These are phyloP conservation scores for Gallinago solitaria DNA, from an alignment of 2,797 vertebrate species.

Conservation along the genomic window DNA sequence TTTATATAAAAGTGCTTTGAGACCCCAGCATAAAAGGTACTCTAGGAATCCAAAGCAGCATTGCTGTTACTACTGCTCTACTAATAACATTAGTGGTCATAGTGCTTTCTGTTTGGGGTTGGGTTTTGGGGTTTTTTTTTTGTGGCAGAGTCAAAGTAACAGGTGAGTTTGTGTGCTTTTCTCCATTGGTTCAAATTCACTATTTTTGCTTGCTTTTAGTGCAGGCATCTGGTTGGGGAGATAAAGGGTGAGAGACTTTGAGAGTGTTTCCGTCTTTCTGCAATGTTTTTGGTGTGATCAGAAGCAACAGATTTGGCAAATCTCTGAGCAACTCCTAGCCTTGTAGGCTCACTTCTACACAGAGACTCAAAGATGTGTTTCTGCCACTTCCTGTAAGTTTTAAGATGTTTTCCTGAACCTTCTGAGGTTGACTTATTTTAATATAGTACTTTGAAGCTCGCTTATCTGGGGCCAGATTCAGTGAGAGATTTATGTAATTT, in stretches of 20 bases:
- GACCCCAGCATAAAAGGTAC: background rate
- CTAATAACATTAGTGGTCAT: background rate
- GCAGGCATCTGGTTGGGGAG: background rate
- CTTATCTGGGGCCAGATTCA: background rate
- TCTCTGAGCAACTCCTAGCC: background rate
- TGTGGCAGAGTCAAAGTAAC: background rate
- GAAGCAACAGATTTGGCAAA: background rate
- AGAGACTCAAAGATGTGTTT: background rate
- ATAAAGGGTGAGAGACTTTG: background rate
- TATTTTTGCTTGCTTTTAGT: background rate
- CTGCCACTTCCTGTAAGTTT: background rate
- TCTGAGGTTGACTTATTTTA: background rate
- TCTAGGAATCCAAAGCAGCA: constrained; percentile 12
- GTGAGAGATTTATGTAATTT: background rate
- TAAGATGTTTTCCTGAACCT: background rate
- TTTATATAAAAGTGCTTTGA: constrained; percentile 6
- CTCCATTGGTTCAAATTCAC: background rate
- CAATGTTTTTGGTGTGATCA: background rate
- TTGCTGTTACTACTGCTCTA: background rate
- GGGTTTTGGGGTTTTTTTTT: too few relatives aligned
- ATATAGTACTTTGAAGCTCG: background rate
- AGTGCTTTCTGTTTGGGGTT: background rate
- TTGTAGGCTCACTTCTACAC: background rate
- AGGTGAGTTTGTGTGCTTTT: background rate
- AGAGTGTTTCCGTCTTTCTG: background rate